Evolutionary conservation across 2,113 vertebrate genomes (phyloP).

Genomic region (Salvelinus alpinus): DNA sequence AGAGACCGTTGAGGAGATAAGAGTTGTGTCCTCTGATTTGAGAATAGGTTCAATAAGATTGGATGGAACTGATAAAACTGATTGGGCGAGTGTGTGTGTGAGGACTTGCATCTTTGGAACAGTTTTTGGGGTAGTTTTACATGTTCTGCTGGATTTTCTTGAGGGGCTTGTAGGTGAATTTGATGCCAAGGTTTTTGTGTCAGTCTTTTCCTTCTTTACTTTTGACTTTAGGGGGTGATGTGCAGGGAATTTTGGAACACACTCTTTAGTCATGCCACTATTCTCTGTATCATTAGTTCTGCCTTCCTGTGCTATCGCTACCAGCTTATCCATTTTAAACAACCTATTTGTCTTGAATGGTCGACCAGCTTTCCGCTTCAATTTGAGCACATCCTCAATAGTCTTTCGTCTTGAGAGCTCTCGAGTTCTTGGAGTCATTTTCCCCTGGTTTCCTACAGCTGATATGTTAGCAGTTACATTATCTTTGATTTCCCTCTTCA

Average conservation of each 20-base stretch:
- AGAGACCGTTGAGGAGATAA: not conserved
- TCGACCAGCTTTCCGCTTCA: constrained; percentile 14
- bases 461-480: not conserved
- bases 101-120: not conserved
- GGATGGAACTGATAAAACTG: not conserved
- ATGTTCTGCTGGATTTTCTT: constrained; percentile 12
- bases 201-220: not conserved
- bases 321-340: constrained; percentile 7
- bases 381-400: constrained; percentile 5
- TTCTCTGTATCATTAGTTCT: not conserved
- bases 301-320: not conserved
- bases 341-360: constrained; percentile 18
- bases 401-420: not conserved
- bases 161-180: not conserved
- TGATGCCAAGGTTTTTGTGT: not conserved
- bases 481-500: not conserved
- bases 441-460: not conserved
- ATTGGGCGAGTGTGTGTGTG: not conserved
- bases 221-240: not conserved
- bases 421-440: not conserved
- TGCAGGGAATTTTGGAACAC: not conserved
- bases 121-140: not conserved
- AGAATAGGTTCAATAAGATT: not conserved
- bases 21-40: not conserved
- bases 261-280: not conserved